These are phyloP conservation scores for Cepphus grylle DNA, from an alignment of 2,113 vertebrate genomes.

Conservation along the genomic window DNA sequence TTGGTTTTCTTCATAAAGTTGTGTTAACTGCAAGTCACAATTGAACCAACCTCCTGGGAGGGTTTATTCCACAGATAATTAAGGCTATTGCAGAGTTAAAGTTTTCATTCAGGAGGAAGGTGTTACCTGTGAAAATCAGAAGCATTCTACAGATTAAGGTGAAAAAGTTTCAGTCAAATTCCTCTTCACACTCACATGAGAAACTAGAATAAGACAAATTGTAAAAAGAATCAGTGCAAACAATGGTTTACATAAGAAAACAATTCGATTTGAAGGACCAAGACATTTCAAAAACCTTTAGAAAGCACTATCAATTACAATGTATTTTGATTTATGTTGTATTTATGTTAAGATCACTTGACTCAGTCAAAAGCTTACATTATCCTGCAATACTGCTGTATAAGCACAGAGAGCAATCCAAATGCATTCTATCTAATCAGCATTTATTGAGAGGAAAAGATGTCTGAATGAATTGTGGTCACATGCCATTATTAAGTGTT, in stretches of 20 bases:
- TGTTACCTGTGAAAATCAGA: not conserved
- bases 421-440: not conserved
- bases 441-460: not conserved
- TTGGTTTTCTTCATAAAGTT: not conserved
- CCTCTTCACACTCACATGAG: not conserved
- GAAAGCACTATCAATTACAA: not conserved
- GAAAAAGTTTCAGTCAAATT: not conserved
- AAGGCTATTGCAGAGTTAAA: constrained; percentile 5
- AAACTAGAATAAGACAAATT: not conserved
- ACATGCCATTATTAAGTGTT: not conserved
- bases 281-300: not conserved
- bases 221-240: not conserved
- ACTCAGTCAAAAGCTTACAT: constrained; percentile 32
- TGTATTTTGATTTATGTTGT: not conserved
- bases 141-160: not conserved
- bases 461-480: not conserved
- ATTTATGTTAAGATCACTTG: not conserved
- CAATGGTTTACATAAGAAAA: not conserved
- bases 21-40: constrained; percentile 2
- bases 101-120: not conserved
- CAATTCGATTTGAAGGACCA: not conserved
- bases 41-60: constrained; percentile 17
- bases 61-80: constrained; percentile 39
- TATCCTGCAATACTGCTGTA: not conserved
- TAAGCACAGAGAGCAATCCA: not conserved